phyloP scores from a whole-genome alignment of 64 coral and sea anemone species.

The Trachythela sp. region DNA sequence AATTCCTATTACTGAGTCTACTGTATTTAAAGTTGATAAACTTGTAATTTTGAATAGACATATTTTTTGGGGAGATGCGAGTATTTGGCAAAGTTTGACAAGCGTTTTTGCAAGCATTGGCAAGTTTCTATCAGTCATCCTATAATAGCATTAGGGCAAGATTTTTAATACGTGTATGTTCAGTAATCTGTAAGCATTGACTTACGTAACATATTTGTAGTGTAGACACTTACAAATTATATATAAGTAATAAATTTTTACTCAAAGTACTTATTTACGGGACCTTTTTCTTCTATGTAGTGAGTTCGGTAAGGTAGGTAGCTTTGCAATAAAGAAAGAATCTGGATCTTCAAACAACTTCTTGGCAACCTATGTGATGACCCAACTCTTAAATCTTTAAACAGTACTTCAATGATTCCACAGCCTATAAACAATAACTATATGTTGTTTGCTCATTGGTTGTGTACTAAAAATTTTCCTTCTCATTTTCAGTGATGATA shows the following conservation, averaged over 20 bases:
- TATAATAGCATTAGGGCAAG: no score
- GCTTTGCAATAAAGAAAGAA: not conserved
- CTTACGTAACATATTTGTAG: no score
- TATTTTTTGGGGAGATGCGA: not conserved
- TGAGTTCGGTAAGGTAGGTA: not conserved
- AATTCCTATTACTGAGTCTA: no score
- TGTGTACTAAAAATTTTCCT: not conserved
- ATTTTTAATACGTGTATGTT: no score
- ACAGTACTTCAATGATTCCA: not conserved
- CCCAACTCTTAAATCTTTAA: not conserved
- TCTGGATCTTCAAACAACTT: not conserved
- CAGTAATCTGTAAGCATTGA: no score
- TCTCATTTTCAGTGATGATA: not conserved
- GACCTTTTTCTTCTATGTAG: conserved; percentile 27
- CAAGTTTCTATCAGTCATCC: no score
- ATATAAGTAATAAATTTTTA: not conserved
- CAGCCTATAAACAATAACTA: not conserved
- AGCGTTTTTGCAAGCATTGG: no score
- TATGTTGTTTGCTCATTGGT: not conserved
- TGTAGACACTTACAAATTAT: no score
- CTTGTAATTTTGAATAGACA: no score
- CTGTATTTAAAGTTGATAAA: no score
- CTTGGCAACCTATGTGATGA: not conserved
- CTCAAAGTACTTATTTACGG: not conserved
- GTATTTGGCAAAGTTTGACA: no score